Evolutionary conservation across 1,140 invertebrate genomes (phyloP).

Genomic region (Aradophagus sp.): DNA sequence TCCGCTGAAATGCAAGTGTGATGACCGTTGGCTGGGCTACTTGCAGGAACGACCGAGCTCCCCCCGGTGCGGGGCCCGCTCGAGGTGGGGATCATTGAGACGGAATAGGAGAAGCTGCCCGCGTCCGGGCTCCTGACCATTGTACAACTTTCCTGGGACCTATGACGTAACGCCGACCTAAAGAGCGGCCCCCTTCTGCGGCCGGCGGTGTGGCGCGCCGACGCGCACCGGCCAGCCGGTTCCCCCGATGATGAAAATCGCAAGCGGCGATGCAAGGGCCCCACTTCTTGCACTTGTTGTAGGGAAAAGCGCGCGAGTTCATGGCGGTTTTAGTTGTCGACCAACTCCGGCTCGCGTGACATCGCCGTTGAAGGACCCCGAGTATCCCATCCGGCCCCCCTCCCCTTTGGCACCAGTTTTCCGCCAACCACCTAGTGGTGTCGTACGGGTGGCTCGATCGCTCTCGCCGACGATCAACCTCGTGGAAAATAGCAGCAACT

Average conservation of each 20-base stretch:
- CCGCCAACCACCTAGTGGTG: not conserved
- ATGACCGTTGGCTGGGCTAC: conserved; percentile 54
- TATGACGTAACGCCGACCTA: conserved; percentile 61
- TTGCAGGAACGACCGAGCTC: conserved; percentile 40
- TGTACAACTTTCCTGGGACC: conserved; percentile 62
- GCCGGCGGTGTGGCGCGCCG: not conserved
- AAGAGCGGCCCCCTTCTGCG: conserved; percentile 42
- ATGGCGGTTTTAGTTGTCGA: conserved; percentile 43
- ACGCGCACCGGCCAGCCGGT: not conserved
- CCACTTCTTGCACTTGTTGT: conserved; percentile 47
- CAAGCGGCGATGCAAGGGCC: conserved; percentile 19
- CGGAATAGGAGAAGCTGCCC: conserved; percentile 8
- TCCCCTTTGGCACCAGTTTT: not conserved
- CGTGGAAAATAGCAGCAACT: too few species aligned
- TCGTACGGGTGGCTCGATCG: too few species aligned
- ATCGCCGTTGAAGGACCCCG: conserved; percentile 15
- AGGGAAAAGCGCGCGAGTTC: conserved; percentile 24
- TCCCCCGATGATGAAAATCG: conserved; percentile 26
- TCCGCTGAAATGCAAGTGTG: conserved; percentile 44
- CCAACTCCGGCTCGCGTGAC: conserved; percentile 27
- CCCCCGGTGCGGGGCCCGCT: not conserved
- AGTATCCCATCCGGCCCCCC: too few species aligned
- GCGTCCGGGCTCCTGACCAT: conserved; percentile 28
- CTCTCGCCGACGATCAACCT: too few species aligned
- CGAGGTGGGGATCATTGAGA: conserved; percentile 18